Base-by-base conservation (phyloP, 1,140 invertebrate genomes). In the Phymastichus coffea region DNA sequence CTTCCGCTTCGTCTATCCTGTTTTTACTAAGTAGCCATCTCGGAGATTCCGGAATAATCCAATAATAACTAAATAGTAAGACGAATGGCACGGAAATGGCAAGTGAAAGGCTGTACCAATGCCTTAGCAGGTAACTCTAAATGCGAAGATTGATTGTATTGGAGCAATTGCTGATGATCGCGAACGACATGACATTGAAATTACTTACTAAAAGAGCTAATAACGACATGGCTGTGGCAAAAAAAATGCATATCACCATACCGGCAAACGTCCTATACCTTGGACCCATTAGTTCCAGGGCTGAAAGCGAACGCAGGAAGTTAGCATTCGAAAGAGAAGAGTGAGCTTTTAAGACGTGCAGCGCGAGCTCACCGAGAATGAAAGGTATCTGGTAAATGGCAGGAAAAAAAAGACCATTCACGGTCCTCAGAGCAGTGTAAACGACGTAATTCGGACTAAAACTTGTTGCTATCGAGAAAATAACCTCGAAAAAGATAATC, bases 371-470 rank as follows among this genome's bases (percentile, higher is more conserved):
- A 84, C 84, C 86, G 49, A 89, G 73, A 63, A 88, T 87, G 62
- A 88, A 87, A 20, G 87, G 87, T 68, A 86, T 84, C 65, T 87
- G 86, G 70, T 87, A 87, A 61, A 89, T 78, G 20, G 88, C 86
- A 26, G 88, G 88, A 64, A 90, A 87, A 64, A 88, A 87, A 37
- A 89, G 79, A 30, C 88, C 88, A 47, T 85, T 84, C 26, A 85
- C 75, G 30, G 87, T 83, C 47, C 88, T 82, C 26, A 88, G 69
- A 6, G 81, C 80, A 3, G 84, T 82, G 72, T 88, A 90, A 4
- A 81, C 82, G 67, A 82, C 82, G 68, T 88, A 88, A 55, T 85
- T 83, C 3, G 81, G 82, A n/a, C 86, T 83, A 73, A 89, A 88
- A 19, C 86, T 85, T 14, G 86, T 87, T 12, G 83, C 82, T 23